phyloP scores from a whole-genome alignment of 2,888 invertebrate genomes.

The Cerastoderma edule region DNA sequence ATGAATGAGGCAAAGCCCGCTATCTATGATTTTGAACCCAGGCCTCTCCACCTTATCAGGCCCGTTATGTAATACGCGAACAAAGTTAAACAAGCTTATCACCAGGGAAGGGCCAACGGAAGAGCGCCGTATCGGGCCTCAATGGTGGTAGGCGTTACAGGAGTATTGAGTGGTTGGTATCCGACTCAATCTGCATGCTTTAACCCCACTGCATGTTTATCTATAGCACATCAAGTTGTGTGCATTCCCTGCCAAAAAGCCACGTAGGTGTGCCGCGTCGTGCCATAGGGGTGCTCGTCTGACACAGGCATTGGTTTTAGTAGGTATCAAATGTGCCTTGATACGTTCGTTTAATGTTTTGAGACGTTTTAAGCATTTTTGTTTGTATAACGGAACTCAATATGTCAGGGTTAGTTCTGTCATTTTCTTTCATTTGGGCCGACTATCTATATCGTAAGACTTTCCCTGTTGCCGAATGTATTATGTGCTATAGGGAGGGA shows the following conservation, averaged over 20 bases:
- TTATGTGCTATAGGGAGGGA: too few relatives aligned
- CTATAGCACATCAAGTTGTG: conserved; percentile 52
- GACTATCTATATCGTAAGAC: too few relatives aligned
- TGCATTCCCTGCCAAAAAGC: conserved; percentile 59
- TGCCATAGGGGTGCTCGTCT: too few relatives aligned
- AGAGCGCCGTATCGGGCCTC: conserved; percentile 4
- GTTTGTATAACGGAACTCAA: too few relatives aligned
- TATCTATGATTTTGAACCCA: conserved; percentile 13
- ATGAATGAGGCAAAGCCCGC: conserved; percentile 19
- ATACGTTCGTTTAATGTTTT: too few relatives aligned
- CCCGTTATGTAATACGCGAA: conserved; percentile 57
- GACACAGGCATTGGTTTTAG: too few relatives aligned
- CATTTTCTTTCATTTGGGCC: too few relatives aligned
- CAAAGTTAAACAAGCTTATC: conserved; percentile 58
- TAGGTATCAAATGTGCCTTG: too few relatives aligned
- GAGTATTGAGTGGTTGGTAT: conserved; percentile 17
- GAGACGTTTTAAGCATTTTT: too few relatives aligned
- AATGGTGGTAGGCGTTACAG: not conserved
- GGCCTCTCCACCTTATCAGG: conserved; percentile 51
- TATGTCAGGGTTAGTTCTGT: too few relatives aligned
- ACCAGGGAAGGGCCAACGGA: conserved; percentile 12
- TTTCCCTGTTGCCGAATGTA: too few relatives aligned
- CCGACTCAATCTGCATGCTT: conserved; percentile 51
- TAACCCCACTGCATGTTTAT: conserved; percentile 60
- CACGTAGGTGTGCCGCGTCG: too few relatives aligned